These are phyloP conservation scores for Anorthoa munda DNA, from an alignment of 2,888 invertebrate genomes.

Conservation along the genomic window DNA sequence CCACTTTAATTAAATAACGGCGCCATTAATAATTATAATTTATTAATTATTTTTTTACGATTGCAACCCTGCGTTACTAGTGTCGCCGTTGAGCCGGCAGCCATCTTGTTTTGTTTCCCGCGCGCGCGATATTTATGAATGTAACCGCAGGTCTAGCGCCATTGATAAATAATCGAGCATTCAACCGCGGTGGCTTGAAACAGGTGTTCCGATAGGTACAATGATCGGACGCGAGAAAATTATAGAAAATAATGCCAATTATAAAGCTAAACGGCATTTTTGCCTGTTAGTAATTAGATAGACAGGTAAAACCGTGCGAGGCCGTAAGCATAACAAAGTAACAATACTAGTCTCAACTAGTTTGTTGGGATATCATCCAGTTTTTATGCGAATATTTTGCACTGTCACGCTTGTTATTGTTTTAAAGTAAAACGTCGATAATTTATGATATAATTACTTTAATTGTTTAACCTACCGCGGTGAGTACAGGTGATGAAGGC, in stretches of 20 bases:
- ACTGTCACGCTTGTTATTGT: conserved; percentile 29
- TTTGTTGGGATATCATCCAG: conserved; percentile 24
- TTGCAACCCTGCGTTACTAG: conserved; percentile 65
- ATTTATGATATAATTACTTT: conserved; percentile 57
- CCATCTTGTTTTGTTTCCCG: conserved; percentile 76
- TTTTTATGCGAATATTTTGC: conserved; percentile 44
- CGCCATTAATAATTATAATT: conserved; percentile 48
- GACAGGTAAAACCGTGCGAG: conserved; percentile 32
- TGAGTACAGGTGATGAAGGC: conserved; percentile 42
- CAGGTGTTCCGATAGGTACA: conserved; percentile 49
- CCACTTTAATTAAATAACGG: conserved; percentile 50
- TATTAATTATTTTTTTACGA: conserved; percentile 41
- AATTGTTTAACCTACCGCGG: conserved; percentile 55
- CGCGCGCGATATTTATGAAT: conserved; percentile 73
- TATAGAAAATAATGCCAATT: conserved; percentile 63
- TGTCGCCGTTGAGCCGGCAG: conserved; percentile 63
- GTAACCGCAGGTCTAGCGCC: conserved; percentile 71
- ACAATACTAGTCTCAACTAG: conserved; percentile 18
- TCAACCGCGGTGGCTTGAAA: conserved; percentile 35
- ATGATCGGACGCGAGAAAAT: conserved; percentile 56
- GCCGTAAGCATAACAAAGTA: conserved; percentile 19
- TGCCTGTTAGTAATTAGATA: conserved; percentile 57
- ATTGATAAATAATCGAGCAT: conserved; percentile 74
- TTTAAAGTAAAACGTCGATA: conserved; percentile 44
- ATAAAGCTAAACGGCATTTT: conserved; percentile 43